Evolutionary conservation across 2,888 invertebrate genomes (phyloP), one percentile per base, ranked within the genome.

Genomic region (Aleiodes testaceus): DNA sequence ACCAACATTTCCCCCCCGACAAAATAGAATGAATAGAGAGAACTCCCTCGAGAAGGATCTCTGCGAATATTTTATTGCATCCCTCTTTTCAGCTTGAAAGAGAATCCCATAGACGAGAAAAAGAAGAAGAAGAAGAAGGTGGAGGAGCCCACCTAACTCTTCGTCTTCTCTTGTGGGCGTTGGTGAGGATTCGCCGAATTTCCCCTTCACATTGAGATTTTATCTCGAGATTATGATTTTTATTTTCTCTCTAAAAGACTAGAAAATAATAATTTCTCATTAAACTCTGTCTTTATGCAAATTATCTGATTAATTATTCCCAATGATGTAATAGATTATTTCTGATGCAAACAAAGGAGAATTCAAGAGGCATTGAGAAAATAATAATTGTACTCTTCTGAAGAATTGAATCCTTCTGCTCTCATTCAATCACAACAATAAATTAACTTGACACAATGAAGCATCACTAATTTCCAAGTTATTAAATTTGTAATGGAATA

Each of bases 61-160:
- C 70, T 65, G 69, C 68, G 64, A 71, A 76, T 67, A 72, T 69
- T 76, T 71, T 59, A 67, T 67, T 59, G 45, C 67, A 55, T 45
- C 47, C 61, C 55, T 30, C 16, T n/a, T 14, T 53, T 12, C 26
- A 22, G 30, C 53, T 14, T 26, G 12, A 53, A 22, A 26, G 7
- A 42, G 42, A n/a, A 16, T 16, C 20, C 16, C 36, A 59, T 26
- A 59, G 36, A 59, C 16, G 18, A 7, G 36, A 42, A 59, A 59
- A 59, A 49, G 26, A 42, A n/a, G n/a, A n/a, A n/a, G n/a, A n/a
- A n/a, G n/a, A n/a, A n/a, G 16, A 16, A 36, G 36, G 36, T 36
- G 36, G 36, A 26, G 36, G 36, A 36, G 36, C 16, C 6, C 36
- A 30, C 55, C 26, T 14, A 55, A 36, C 36, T 36, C 55, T 55